These are phyloP conservation scores for Synanceia verrucosa DNA, from an alignment of 2,797 vertebrate genomes.

Conservation along the genomic window DNA sequence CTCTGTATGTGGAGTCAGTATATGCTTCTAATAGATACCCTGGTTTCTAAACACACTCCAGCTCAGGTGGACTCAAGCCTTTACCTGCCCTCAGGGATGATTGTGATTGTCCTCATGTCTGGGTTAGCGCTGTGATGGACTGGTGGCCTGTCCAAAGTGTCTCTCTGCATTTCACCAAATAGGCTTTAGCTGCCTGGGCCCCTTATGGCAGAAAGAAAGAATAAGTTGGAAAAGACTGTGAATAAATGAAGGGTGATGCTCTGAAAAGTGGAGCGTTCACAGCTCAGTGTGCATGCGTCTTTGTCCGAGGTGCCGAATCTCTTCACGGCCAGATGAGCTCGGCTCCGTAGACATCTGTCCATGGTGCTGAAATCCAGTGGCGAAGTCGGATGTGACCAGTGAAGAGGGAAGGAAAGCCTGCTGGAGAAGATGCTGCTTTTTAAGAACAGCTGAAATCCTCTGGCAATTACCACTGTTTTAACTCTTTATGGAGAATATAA, in stretches of 20 bases:
- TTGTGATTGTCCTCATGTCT: conserved; percentile 14
- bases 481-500: not conserved
- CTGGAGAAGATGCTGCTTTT: not conserved
- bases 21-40: not conserved
- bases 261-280: conserved; percentile 32
- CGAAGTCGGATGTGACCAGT: conserved; percentile 18
- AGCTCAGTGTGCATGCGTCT: conserved; percentile 19
- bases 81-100: conserved; percentile 20
- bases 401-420: not conserved
- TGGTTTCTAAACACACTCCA: conserved; percentile 7
- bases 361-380: conserved; percentile 46
- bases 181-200: conserved; percentile 27
- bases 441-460: not conserved
- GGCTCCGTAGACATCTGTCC: conserved; percentile 55
- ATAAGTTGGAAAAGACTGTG: conserved; percentile 12
- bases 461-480: not conserved
- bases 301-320: conserved; percentile 62
- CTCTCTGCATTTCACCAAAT: conserved; percentile 43
- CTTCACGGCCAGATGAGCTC: conserved; percentile 50
- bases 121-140: conserved; percentile 29
- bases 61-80: conserved; percentile 17
- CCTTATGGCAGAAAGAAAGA: not conserved
- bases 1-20: not conserved
- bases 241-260: conserved; percentile 48
- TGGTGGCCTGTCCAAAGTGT: conserved; percentile 54